These are phyloP conservation scores for Grantiella picta DNA, from an alignment of 2,113 vertebrate genomes.

Conservation along the genomic window DNA sequence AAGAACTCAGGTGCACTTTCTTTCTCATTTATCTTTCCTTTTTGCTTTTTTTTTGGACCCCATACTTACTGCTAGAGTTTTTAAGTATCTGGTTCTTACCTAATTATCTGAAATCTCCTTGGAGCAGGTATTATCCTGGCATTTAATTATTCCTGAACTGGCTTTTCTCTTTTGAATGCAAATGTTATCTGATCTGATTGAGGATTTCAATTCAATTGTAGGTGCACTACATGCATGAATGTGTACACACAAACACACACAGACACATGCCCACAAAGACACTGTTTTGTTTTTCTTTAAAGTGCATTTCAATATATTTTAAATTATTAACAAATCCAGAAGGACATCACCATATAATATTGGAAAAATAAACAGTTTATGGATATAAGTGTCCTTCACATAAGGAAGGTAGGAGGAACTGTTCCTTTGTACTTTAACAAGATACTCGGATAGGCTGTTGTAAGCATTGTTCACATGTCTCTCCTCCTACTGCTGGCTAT, in stretches of 20 bases:
- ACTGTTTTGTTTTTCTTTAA: neutral
- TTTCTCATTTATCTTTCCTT: neutral
- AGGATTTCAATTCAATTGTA: neutral
- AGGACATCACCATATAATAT: neutral
- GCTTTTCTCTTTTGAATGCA: neutral
- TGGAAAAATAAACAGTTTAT: neutral
- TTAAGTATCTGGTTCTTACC: neutral
- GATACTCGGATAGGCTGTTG: neutral
- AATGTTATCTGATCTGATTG: neutral
- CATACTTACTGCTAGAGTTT: neutral
- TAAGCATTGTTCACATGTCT: rapidly evolving
- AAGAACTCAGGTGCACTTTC: neutral
- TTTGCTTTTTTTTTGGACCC: rapidly evolving
- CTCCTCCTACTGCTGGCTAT: neutral
- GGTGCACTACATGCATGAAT: neutral
- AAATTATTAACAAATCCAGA: neutral
- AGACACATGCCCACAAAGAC: neutral
- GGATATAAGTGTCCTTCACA: neutral
- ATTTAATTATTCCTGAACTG: neutral
- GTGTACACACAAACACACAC: neutral
- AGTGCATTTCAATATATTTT: neutral
- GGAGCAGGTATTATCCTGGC: neutral
- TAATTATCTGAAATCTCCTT: neutral
- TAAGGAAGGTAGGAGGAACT: neutral
- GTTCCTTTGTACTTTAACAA: neutral